A percentile compares a stretch with the other conserved stretches of the same genome.
Conservation (phyloP, 2,113 vertebrate species). For the Donacobius atricapilla region DNA sequence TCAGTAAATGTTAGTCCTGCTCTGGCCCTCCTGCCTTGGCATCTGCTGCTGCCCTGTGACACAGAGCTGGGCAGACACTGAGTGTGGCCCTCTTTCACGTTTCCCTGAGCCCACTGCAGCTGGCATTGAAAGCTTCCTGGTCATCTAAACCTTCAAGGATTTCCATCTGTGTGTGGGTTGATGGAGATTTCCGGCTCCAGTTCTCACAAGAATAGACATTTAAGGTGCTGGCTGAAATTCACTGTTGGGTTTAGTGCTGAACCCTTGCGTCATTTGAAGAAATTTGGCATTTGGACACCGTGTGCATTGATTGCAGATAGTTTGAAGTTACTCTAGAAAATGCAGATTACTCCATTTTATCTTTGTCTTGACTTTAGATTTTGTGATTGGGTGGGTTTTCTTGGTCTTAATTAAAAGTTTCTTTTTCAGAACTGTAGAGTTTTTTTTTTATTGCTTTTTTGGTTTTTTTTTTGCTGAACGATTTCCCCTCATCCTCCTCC, state of each 20-base stretch:
- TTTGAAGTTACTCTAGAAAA: background rate
- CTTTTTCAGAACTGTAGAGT: background rate
- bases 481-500: background rate
- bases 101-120: background rate
- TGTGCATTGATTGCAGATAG: background rate
- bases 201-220: background rate
- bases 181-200: background rate
- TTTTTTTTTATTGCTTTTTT: too few species aligned
- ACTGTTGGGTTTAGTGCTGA: background rate
- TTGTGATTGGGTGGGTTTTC: background rate
- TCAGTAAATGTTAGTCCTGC: background rate
- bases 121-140: background rate
- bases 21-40: background rate
- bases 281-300: background rate
- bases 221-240: background rate
- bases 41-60: background rate
- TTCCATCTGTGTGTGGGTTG: background rate
- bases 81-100: background rate
- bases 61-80: fast-evolving
- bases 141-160: background rate
- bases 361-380: background rate
- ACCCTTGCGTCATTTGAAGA: background rate
- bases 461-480: background rate
- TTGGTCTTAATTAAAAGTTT: constrained; percentile 22
- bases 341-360: background rate